Evolutionary conservation across 2,797 vertebrate genomes (phyloP), one percentile per base, ranked within the genome.

Genomic region (Brotula barbata): DNA sequence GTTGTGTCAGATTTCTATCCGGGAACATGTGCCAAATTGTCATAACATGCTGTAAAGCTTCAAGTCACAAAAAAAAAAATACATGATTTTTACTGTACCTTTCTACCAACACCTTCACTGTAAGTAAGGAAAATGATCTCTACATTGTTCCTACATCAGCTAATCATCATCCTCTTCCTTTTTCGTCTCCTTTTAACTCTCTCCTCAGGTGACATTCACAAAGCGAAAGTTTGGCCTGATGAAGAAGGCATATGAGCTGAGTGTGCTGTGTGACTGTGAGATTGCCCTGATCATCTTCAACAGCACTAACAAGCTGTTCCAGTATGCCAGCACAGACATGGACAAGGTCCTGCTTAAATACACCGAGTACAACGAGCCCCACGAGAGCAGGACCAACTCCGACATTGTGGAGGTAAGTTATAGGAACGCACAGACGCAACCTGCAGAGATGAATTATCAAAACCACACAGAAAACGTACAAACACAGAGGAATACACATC

Each of bases 281-380:
- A 97, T 97, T 59, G 95, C 95, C 44, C 93, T 97, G 90, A 97
- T 97, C 90, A 97, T 97, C 92, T 97, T 97, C 91, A 97, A 97
- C 93, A 94, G 95, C 69, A 95, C 95, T 23, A 97, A 97, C 93
- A 96, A 96, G 84, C 92, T 97, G 86, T 97, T n/a, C n/a, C n/a
- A n/a, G n/a, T n/a, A n/a, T n/a, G n/a, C n/a, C n/a, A n/a, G n/a
- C n/a, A n/a, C n/a, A 96, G 94, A 97, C 81, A 97, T 97, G 95
- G 95, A 97, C 90, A 96, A 96, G 89, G 95, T 97, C 67, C 87
- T 97, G 44, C 95, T 97, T 85, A 97, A 97, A 88, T 97, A 97
- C 75, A 97, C 95, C 1, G 95, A 96, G 80, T 97, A 97, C 87
- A 97, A 95, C 9, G 95, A 97, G 84, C 95, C 95, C 2, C 95